Percentiles rank a stretch among this genome's conserved stretches.
phyloP scores from a whole-genome alignment of 2,888 invertebrate species.

The Macrophya alboannulata region DNA sequence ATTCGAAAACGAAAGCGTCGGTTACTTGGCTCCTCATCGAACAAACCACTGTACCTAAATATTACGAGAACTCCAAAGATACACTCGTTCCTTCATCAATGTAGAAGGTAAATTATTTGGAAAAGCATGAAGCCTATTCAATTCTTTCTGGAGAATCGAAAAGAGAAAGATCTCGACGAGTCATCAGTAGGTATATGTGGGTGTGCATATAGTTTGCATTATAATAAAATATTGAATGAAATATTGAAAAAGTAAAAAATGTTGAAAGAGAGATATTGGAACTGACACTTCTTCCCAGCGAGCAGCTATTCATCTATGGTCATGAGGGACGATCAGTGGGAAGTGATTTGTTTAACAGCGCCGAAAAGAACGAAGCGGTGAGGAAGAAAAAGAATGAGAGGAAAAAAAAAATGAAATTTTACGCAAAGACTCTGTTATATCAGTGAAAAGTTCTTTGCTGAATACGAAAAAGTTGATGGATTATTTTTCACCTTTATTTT shows the following conservation, averaged over 20 bases:
- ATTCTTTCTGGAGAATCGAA: not conserved
- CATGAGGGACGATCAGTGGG: not conserved
- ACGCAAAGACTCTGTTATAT: not conserved
- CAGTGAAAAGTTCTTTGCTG: not conserved
- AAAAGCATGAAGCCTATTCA: not conserved
- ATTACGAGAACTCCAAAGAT: not conserved
- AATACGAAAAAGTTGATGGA: conserved; percentile 18
- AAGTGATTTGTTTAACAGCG: not conserved
- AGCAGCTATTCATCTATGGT: not conserved
- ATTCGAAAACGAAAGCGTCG: not conserved
- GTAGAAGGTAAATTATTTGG: not conserved
- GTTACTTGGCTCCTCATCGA: not conserved
- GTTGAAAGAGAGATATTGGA: not conserved
- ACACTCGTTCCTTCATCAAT: not conserved
- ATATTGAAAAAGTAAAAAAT: not conserved
- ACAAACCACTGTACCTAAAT: not conserved
- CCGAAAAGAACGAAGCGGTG: not conserved
- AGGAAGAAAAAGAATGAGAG: not conserved
- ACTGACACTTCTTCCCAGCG: not conserved
- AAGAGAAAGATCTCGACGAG: not conserved
- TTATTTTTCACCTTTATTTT: conserved; percentile 16
- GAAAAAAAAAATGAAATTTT: not conserved
- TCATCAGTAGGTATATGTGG: not conserved
- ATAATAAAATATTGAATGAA: not conserved
- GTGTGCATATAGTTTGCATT: not conserved